phyloP scores from a whole-genome alignment of 2,113 vertebrate genomes.

The Dasyornis broadbenti region DNA sequence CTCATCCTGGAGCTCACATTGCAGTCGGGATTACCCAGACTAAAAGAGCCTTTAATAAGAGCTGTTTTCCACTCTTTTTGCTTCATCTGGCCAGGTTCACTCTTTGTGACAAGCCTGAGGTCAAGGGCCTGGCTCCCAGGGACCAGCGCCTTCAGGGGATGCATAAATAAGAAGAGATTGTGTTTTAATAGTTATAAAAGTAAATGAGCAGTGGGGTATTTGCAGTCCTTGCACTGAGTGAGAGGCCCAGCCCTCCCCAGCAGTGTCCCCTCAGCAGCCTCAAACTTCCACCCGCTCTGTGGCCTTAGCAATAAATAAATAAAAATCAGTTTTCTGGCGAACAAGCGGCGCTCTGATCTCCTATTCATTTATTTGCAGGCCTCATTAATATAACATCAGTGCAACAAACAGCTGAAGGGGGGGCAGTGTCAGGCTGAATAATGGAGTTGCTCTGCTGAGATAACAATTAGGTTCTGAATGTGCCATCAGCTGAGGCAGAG shows the following conservation, averaged over 20 bases:
- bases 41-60: not conserved
- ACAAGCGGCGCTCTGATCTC: slow-evolving; percentile 71
- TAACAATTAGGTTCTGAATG: slow-evolving; percentile 79
- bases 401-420: slow-evolving; percentile 77
- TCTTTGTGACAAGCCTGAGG: not conserved
- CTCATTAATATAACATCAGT: slow-evolving; percentile 82
- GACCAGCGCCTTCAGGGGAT: fast-evolving
- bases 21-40: not conserved
- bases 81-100: not conserved
- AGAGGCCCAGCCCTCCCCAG: not conserved
- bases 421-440: slow-evolving; percentile 76
- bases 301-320: slow-evolving; percentile 64
- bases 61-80: not conserved
- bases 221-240: not conserved
- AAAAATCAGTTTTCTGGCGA: slow-evolving; percentile 58
- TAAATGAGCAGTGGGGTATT: not conserved
- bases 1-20: fast-evolving
- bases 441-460: slow-evolving; percentile 77
- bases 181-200: not conserved
- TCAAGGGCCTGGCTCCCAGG: not conserved
- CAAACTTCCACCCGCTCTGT: slow-evolving; percentile 15
- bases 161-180: not conserved
- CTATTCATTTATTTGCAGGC: slow-evolving; percentile 73
- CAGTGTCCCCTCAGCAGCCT: not conserved
- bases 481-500: slow-evolving; percentile 70